phyloP scores from a whole-genome alignment of 2,888 invertebrate species.

The Latrodectus elegans region DNA sequence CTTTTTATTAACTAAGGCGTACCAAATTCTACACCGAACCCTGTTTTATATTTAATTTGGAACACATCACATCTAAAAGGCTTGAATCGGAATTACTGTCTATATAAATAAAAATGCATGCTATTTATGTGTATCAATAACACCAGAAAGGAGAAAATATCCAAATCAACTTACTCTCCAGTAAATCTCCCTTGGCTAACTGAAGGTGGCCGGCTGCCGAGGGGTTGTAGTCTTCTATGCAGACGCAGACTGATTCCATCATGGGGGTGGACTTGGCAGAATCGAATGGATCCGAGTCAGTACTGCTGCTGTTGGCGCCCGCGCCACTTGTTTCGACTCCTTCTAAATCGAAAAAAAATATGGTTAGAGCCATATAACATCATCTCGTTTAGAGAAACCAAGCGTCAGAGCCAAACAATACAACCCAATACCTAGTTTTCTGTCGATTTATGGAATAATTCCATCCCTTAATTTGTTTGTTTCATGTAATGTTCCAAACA shows the following conservation, averaged over 20 bases:
- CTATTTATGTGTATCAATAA: neutral
- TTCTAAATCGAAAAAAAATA: neutral
- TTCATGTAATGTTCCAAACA: too few relatives aligned
- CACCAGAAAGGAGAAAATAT: neutral
- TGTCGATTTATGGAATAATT: too few relatives aligned
- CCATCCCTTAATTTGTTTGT: too few relatives aligned
- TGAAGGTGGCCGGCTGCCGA: constrained; percentile 85
- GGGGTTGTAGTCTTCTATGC: constrained; percentile 87
- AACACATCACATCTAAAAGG: too few relatives aligned
- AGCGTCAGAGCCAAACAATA: too few relatives aligned
- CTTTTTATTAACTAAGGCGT: too few relatives aligned
- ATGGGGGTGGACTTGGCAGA: constrained; percentile 59
- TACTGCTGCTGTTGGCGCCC: constrained; percentile 63
- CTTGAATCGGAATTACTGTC: neutral
- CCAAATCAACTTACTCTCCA: constrained; percentile 82
- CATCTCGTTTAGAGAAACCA: too few relatives aligned
- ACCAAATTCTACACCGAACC: too few relatives aligned
- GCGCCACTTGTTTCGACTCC: constrained; percentile 44
- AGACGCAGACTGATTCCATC: constrained; percentile 89
- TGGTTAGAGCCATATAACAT: neutral
- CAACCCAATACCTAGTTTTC: too few relatives aligned
- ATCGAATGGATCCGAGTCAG: constrained; percentile 65
- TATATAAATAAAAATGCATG: neutral
- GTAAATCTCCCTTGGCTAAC: constrained; percentile 90
- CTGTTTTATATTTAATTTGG: too few relatives aligned